These are phyloP conservation scores for Osmerus eperlanus DNA, from an alignment of 2,113 vertebrate species.

Conservation along the genomic window DNA sequence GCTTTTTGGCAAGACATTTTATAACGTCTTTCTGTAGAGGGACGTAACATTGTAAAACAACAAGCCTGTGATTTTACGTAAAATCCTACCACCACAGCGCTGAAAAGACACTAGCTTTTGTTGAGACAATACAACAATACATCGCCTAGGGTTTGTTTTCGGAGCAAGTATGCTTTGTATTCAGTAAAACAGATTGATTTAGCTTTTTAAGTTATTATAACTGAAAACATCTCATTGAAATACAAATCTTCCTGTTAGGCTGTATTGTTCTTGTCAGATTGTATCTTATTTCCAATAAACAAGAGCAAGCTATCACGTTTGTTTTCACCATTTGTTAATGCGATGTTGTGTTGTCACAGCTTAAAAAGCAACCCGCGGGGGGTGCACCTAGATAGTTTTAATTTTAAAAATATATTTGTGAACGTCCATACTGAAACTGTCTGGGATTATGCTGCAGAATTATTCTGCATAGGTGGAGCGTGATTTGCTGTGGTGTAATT, in stretches of 20 bases:
- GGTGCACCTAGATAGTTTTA: too few species aligned
- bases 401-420: too few species aligned
- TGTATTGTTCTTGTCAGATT: slow-evolving; percentile 59
- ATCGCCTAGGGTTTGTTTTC: slow-evolving; percentile 11
- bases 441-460: too few species aligned
- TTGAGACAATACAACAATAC: background rate
- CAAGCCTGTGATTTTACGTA: background rate
- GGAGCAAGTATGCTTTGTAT: slow-evolving; percentile 39
- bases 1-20: background rate
- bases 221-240: slow-evolving; percentile 32
- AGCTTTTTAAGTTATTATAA: slow-evolving; percentile 21
- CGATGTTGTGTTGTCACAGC: background rate
- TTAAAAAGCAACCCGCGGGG: background rate
- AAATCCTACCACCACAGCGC: background rate
- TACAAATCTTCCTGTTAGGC: slow-evolving; percentile 43
- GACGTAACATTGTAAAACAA: background rate
- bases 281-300: slow-evolving; percentile 69
- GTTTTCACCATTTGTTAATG: slow-evolving; percentile 50
- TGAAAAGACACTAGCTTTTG: background rate
- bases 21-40: background rate
- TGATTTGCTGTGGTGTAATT: too few species aligned
- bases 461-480: too few species aligned
- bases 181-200: slow-evolving; percentile 33
- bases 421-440: too few species aligned
- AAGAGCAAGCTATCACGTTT: slow-evolving; percentile 50